These are phyloP conservation scores for Aphodius sticticus DNA, from an alignment of 2,888 invertebrate genomes.

Conservation along the genomic window DNA sequence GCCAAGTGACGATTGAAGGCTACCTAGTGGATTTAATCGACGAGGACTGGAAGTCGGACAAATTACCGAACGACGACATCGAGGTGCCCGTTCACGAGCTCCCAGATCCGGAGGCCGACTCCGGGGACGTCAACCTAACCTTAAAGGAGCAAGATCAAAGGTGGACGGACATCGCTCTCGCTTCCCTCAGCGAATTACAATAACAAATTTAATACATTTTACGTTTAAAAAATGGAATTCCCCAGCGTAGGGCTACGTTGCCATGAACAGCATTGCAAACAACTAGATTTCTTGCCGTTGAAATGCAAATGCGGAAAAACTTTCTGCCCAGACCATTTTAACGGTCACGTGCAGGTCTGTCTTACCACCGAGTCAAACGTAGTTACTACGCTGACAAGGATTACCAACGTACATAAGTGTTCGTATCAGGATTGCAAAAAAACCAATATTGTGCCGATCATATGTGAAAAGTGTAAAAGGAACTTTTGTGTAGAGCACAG, in stretches of 20 bases:
- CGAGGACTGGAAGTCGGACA: slow-evolving; percentile 87
- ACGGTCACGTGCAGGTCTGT: slow-evolving; percentile 65
- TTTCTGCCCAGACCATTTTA: slow-evolving; percentile 76
- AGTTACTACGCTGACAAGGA: slow-evolving; percentile 45
- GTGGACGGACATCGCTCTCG: slow-evolving; percentile 67
- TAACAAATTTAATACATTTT: slow-evolving; percentile 45
- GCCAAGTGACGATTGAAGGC: slow-evolving; percentile 78
- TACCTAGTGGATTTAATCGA: slow-evolving; percentile 83
- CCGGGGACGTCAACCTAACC: slow-evolving; percentile 89
- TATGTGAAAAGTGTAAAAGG: slow-evolving; percentile 70
- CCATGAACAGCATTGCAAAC: slow-evolving; percentile 67
- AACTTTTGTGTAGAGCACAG: slow-evolving; percentile 78
- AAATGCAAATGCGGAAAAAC: slow-evolving; percentile 69
- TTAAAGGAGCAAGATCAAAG: slow-evolving; percentile 85
- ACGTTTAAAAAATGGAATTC: slow-evolving; percentile 69
- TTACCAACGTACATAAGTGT: slow-evolving; percentile 63
- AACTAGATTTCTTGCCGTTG: slow-evolving; percentile 76
- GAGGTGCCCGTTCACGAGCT: slow-evolving; percentile 85
- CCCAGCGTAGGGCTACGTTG: slow-evolving; percentile 77
- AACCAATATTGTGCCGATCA: slow-evolving; percentile 69
- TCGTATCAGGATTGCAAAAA: slow-evolving; percentile 66
- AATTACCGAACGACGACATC: slow-evolving; percentile 85
- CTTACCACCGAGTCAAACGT: slow-evolving; percentile 48
- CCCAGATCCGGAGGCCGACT: slow-evolving; percentile 93
- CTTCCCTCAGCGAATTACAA: slow-evolving; percentile 64